A percentile compares a stretch with the other conserved stretches of the same genome.
These are phyloP conservation scores for Lithophane socia DNA, from an alignment of 2,888 invertebrate genomes.

Conservation along the genomic window DNA sequence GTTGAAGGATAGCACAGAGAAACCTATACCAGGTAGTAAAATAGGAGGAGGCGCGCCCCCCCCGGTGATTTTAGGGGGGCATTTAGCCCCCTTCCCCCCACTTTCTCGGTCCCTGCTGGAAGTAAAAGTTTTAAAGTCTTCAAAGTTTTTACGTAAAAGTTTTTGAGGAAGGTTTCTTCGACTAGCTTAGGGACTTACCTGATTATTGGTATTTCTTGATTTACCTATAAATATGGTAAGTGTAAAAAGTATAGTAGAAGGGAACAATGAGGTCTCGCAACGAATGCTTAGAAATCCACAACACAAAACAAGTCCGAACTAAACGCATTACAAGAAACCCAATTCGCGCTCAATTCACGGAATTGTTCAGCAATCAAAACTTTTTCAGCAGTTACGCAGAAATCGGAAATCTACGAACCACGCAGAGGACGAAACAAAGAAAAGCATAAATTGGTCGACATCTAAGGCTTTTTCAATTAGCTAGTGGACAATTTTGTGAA, in stretches of 20 bases:
- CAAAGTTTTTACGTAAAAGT: too few relatives aligned
- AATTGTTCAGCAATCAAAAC: slow-evolving; percentile 27
- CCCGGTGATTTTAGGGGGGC: too few relatives aligned
- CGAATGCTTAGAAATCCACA: not conserved
- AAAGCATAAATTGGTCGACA: not conserved
- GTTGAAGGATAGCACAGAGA: too few relatives aligned
- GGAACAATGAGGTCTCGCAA: not conserved
- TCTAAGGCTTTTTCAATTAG: not conserved
- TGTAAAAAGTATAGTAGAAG: too few relatives aligned
- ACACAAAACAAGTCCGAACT: slow-evolving; percentile 13
- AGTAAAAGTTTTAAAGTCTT: too few relatives aligned
- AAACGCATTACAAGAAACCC: slow-evolving; percentile 15
- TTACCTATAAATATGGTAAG: not conserved
- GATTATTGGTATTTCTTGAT: not conserved
- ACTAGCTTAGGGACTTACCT: not conserved
- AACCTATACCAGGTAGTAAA: too few relatives aligned
- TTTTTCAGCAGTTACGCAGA: slow-evolving; percentile 17
- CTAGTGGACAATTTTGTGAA: not conserved
- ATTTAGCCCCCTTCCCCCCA: too few relatives aligned
- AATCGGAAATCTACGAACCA: slow-evolving; percentile 3
- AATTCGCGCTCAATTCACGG: slow-evolving; percentile 4
- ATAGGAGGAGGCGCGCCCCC: too few relatives aligned
- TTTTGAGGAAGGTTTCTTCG: not conserved
- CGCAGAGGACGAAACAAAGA: slow-evolving; percentile 7
- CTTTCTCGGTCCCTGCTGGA: too few relatives aligned